A percentile compares a stretch with the other conserved stretches of the same genome.
These are phyloP conservation scores for Epistrophe grossulariae DNA, from an alignment of 2,888 invertebrate species.

Conservation along the genomic window DNA sequence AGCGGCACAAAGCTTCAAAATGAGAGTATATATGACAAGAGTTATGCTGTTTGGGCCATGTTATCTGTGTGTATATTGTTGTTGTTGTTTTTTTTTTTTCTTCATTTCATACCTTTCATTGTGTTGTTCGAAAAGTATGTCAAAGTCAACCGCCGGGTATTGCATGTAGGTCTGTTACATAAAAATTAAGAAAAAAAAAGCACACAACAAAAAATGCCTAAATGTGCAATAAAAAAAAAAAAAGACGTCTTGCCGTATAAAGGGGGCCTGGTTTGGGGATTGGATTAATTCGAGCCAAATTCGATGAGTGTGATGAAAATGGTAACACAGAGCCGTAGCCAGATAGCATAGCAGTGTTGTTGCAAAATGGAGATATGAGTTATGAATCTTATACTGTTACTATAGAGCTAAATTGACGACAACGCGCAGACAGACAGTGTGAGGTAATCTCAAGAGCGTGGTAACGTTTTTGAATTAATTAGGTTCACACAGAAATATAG, in stretches of 20 bases:
- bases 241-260: slow-evolving; percentile 61
- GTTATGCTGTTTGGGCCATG: slow-evolving; percentile 53
- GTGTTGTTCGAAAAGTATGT: slow-evolving; percentile 67
- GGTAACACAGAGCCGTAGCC: slow-evolving; percentile 46
- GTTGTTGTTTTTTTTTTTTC: slow-evolving; percentile 4
- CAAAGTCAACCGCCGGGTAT: slow-evolving; percentile 74
- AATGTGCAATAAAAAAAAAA: slow-evolving; percentile 70
- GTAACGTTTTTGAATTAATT: slow-evolving; percentile 70
- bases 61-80: slow-evolving; percentile 20
- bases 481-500: slow-evolving; percentile 46
- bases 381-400: slow-evolving; percentile 2
- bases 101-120: slow-evolving; percentile 40
- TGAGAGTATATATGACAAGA: slow-evolving; percentile 48
- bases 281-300: slow-evolving; percentile 28
- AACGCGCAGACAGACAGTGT: slow-evolving; percentile 27
- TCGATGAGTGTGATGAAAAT: slow-evolving; percentile 41
- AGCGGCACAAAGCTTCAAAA: slow-evolving; percentile 60
- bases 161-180: slow-evolving; percentile 76
- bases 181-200: slow-evolving; percentile 56
- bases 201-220: slow-evolving; percentile 57
- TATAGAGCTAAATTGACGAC: slow-evolving; percentile 1
- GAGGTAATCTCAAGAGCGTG: slow-evolving; percentile 75
- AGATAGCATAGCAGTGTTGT: slow-evolving; percentile 21
- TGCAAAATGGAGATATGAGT: slow-evolving; percentile 42
- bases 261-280: slow-evolving; percentile 59